phyloP scores from a whole-genome alignment of 2,797 vertebrate genomes.

The Eupleurogrammus muticus region DNA sequence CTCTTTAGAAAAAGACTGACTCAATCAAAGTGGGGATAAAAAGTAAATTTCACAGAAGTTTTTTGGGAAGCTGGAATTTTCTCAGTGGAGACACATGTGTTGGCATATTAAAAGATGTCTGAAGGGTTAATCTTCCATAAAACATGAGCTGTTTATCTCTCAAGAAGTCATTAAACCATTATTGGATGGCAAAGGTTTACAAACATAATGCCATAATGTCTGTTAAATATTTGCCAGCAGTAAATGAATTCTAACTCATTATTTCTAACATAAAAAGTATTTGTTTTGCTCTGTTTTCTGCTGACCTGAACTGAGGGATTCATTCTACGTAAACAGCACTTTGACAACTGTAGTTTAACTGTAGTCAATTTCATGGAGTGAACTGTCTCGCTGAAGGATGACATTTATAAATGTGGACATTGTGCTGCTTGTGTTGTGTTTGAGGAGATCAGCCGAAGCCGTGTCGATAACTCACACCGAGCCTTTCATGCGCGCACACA shows the following conservation, averaged over 20 bases:
- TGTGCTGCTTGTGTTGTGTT: not conserved
- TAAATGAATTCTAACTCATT: not conserved
- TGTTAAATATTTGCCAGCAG: not conserved
- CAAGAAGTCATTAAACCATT: not conserved
- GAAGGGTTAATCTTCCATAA: not conserved
- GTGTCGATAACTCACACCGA: not conserved
- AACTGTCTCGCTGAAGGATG: conserved; percentile 3
- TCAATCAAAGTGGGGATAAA: no score
- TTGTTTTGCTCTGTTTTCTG: not conserved
- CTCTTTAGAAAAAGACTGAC: no score
- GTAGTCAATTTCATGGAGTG: no score
- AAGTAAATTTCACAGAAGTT: no score
- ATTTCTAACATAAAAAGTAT: not conserved
- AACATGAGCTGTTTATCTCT: not conserved
- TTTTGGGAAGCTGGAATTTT: no score
- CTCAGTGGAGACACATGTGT: no score
- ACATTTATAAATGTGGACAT: conserved; percentile 9
- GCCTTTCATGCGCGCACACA: not conserved
- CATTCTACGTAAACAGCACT: not conserved
- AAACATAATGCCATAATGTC: not conserved
- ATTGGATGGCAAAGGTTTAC: not conserved
- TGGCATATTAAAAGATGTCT: no score
- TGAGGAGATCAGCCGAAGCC: conserved; percentile 9
- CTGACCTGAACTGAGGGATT: not conserved
- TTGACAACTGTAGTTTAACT: not conserved